Evolutionary conservation across 1,140 invertebrate species (phyloP), one percentile per base, ranked within the genome.

Genomic region (Lucilia sericata): DNA sequence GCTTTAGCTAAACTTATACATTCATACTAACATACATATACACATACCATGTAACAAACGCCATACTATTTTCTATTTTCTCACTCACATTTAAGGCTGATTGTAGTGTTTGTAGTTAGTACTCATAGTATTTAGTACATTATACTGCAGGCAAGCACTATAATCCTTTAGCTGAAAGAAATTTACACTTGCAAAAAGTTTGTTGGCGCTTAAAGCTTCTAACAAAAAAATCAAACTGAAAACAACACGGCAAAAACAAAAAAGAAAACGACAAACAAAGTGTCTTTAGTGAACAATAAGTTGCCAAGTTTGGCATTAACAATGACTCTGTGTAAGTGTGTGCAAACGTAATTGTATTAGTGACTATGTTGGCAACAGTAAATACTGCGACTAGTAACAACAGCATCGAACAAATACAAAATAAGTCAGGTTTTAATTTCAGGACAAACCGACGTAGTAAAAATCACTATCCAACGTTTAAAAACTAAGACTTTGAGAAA

Each of bases 221-320:
- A 70, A 70, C 65, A 21, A 70, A 70, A 70, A 70, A 70, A 70
- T 21, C 2, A 70, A 70, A 70, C n/a, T 7, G 47, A 80, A 80
- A 49, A 78, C 14, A 78, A 3, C 30, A 75, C 13, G 10, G 25
- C 10, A 36, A 76, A 42, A 36, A 75, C 21, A 30, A 34, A 42
- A 36, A n/a, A 78, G 5, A 78, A 19, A 42, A 78, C 75, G 36
- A 21, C 34, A 78, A 21, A 70, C 19, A 49, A 80, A 80, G n/a
- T 51, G 76, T 80, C 76, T 49, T 80, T 80, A 80, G 76, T 80
- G 47, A 49, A 80, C 76, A 80, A 80, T 80, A 80, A 80, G 42
- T 80, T 80, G 76, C 76, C 76, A 80, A 80, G 76, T 80, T 80
- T 80, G 76, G 76, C 76, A 80, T 80, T 80, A 80, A 80, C 76